Evolutionary conservation across 2,797 vertebrate species (phyloP).

Genomic region (Hemibagrus guttatus): DNA sequence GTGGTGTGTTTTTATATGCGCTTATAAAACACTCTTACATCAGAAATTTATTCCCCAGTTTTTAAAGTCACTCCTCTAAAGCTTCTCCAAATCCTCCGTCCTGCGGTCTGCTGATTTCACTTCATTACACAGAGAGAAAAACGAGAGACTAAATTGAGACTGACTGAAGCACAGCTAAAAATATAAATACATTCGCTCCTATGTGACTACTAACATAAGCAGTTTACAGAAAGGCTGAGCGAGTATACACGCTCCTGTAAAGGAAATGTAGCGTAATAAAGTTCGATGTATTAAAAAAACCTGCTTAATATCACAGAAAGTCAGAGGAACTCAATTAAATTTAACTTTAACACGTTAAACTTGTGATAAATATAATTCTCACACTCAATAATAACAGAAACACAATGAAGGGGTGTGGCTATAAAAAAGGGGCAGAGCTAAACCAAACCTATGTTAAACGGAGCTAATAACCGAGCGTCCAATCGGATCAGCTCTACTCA

Average conservation of each 20-base stretch:
- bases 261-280: background rate
- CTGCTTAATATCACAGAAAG: background rate
- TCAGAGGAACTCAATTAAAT: background rate
- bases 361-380: background rate
- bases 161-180: background rate
- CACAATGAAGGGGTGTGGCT: background rate
- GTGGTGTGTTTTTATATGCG: slow-evolving; percentile 51
- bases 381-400: no score
- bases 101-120: slow-evolving; percentile 2
- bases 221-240: background rate
- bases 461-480: background rate
- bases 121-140: background rate
- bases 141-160: background rate
- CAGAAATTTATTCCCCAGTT: slow-evolving; percentile 44
- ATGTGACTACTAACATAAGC: background rate
- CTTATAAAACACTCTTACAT: slow-evolving; percentile 54
- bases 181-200: background rate
- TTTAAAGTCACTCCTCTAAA: slow-evolving; percentile 3
- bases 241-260: background rate
- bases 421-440: background rate
- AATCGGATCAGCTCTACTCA: background rate
- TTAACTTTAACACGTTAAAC: background rate
- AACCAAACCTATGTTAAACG: no score
- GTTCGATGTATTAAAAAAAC: background rate
- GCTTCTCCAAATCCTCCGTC: background rate